A percentile compares a stretch with the other conserved stretches of the same genome.
Evolutionary conservation across 1,140 invertebrate genomes (phyloP).

Genomic region (Anastrepha ludens): DNA sequence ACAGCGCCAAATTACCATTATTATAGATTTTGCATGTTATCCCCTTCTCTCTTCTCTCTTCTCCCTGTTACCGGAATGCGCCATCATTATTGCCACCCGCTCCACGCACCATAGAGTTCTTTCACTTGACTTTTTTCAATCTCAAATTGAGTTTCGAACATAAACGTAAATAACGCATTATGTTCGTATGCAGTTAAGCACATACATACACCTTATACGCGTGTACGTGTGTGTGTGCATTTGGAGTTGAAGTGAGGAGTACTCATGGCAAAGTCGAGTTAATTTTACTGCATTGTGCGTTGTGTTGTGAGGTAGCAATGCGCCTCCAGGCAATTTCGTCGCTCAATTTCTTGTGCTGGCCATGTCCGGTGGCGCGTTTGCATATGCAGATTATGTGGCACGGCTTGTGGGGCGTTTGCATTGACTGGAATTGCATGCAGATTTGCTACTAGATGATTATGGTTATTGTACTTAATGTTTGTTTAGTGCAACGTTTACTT

Average conservation of each 20-base stretch:
- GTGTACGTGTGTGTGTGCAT: neutral
- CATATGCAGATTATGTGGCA: conserved; percentile 31
- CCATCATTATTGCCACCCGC: neutral
- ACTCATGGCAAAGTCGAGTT: too few relatives aligned
- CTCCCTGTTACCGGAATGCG: neutral
- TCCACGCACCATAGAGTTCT: neutral
- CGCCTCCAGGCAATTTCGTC: conserved; percentile 25
- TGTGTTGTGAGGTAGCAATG: conserved; percentile 2
- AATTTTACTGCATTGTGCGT: neutral
- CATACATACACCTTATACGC: neutral
- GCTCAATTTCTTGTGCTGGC: neutral
- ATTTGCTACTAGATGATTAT: conserved; percentile 51
- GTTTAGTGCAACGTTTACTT: conserved; percentile 37
- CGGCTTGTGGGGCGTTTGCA: neutral
- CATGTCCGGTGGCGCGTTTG: neutral
- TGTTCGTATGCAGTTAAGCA: neutral
- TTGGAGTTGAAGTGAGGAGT: neutral
- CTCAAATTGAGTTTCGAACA: neutral
- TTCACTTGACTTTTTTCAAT: neutral
- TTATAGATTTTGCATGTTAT: conserved; percentile 60
- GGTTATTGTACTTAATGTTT: conserved; percentile 52
- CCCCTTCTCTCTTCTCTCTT: neutral
- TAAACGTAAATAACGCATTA: conserved; percentile 13
- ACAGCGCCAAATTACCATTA: conserved; percentile 70
- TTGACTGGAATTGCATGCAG: conserved; percentile 17